Base-by-base conservation (phyloP, 2,888 invertebrate genomes). In the Nowickia ferox region DNA sequence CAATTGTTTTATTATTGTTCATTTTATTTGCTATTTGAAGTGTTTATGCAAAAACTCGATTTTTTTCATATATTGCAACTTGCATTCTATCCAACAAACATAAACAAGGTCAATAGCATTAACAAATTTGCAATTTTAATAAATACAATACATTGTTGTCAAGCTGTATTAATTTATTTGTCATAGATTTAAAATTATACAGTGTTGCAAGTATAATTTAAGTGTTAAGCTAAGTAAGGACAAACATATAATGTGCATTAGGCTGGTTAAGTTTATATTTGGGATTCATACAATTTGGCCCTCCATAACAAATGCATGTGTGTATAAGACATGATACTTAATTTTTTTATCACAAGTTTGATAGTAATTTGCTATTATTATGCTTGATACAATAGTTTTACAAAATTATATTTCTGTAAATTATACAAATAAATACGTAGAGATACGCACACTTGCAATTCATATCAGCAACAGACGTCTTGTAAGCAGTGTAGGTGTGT, bases 391-490 rank as follows among this genome's bases (percentile, higher is more conserved):
- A 53, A 51, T 68, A 59, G 10, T 55, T 44, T 42, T 15, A 59
- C 42, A 22, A 59, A 30, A 46, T 38, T 30, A 15, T 51, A 53
- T 61, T 71, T 66, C 38, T 68, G 10, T 57, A 17, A 51, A 5
- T 59, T 30, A 17, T 44, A 46, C 19, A 59, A 68, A 30, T 53
- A 65, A 9, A 3, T n/a, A 6, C 40, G 9, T 51, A 17, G 4
- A 48, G n/a, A 69, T 42, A 63, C 17, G 13, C 46, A 57, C 9
- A 74, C n/a, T 66, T 59, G 61, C 77, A 72, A 59, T 77, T 59
- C 59, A 59, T 68, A 68, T 79, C 78, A 79, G 46, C 42, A 68
- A 17, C 78, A 51, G 51, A 78, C 61, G 53, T 65, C 44, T 53
- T 53, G n/a, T 75, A n/a, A 30, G 55, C 57, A 42, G 48, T 72